Evolutionary conservation across 1,140 invertebrate species (phyloP).

Genomic region (Trichonephila clavipes): DNA sequence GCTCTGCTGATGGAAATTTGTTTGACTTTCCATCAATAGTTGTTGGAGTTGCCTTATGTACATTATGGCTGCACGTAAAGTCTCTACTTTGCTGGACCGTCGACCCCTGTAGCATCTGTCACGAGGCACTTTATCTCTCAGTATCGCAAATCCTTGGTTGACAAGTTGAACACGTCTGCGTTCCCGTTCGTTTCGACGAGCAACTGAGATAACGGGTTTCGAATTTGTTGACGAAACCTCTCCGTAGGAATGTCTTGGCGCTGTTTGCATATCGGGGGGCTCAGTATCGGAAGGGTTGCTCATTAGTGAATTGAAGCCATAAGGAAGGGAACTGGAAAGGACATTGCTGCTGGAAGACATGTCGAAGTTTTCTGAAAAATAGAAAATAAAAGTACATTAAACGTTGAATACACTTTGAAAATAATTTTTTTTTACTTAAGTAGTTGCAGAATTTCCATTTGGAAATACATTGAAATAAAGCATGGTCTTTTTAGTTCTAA

Average conservation of each 20-base stretch:
- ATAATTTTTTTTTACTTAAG: too few relatives aligned
- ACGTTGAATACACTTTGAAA: too few relatives aligned
- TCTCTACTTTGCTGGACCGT: slow-evolving; percentile 96
- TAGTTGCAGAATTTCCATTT: too few relatives aligned
- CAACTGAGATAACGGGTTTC: slow-evolving; percentile 58
- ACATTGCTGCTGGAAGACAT: background rate
- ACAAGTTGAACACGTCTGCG: slow-evolving; percentile 81
- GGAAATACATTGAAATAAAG: too few relatives aligned
- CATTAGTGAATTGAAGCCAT: background rate
- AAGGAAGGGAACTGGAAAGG: background rate
- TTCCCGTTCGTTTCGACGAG: slow-evolving; percentile 81
- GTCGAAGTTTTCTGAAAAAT: background rate
- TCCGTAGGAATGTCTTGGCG: background rate
- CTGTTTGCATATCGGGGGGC: background rate
- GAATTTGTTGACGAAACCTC: background rate
- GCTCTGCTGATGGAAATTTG: background rate
- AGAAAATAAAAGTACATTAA: background rate
- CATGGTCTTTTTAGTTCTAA: too few relatives aligned
- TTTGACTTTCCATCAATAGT: slow-evolving; percentile 83
- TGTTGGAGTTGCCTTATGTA: slow-evolving; percentile 93
- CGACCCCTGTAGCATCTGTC: slow-evolving; percentile 86
- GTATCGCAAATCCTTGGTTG: slow-evolving; percentile 92
- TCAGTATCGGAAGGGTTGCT: background rate
- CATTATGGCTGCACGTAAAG: slow-evolving; percentile 93
- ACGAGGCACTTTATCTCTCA: slow-evolving; percentile 90